A percentile compares a stretch with the other conserved stretches of the same genome.
Evolutionary conservation across 2,113 vertebrate species (phyloP).

Genomic region (Seriola dumerili): DNA sequence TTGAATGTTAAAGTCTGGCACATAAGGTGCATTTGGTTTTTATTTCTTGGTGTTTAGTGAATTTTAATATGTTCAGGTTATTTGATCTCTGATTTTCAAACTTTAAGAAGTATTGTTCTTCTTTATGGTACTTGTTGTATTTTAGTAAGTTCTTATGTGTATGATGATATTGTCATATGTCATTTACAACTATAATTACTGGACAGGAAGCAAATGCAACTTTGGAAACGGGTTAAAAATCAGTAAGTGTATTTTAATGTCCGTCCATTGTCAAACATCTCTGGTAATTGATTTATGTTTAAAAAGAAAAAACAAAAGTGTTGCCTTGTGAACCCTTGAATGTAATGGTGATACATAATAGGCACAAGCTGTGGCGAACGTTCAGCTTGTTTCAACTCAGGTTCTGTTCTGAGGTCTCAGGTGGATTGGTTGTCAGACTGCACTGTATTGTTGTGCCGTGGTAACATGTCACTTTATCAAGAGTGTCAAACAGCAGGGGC

Average conservation of each 20-base stretch:
- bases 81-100: background rate
- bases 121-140: too few species aligned
- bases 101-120: background rate
- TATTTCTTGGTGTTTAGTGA: background rate
- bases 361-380: background rate
- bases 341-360: background rate
- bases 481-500: constrained; percentile 30
- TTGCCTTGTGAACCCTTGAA: background rate
- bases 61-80: background rate
- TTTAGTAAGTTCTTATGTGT: too few species aligned
- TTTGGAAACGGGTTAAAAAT: background rate
- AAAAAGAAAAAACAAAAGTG: background rate
- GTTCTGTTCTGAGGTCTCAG: constrained; percentile 16
- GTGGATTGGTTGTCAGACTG: constrained; percentile 13
- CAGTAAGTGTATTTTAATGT: background rate
- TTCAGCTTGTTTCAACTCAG: constrained; percentile 19
- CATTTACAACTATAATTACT: too few species aligned
- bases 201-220: too few species aligned
- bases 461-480: constrained; percentile 37
- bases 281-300: background rate
- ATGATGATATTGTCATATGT: too few species aligned
- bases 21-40: too few species aligned
- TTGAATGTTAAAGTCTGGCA: background rate
- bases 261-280: background rate
- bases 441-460: background rate